Evolutionary conservation across 1,140 invertebrate genomes (phyloP), one percentile per base, ranked within the genome.

Genomic region (Drosophila orena): DNA sequence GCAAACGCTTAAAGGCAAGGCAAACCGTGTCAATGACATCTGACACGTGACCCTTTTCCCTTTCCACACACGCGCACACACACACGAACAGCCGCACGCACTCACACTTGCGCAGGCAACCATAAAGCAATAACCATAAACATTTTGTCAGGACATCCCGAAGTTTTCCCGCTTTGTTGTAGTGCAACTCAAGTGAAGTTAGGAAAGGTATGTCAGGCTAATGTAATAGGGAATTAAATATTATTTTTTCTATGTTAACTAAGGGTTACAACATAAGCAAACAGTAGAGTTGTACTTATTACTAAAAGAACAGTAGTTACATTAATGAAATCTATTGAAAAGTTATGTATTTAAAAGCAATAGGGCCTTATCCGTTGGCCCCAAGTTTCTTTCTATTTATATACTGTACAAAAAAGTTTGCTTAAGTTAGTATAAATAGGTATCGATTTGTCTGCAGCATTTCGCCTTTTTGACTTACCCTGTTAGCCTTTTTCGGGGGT

Each of bases 1-100:
- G 77, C 77, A 49, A 78, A 73, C 81, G 79, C 85, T 90, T 90
- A 84, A 90, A 80, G 68, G 69, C 61, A 79, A 90, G 79, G 73
- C 68, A 89, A 89, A 89, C 77, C 85, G 80, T 89, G 84, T 89
- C 84, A 89, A 89, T 90, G 84, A 90, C 84, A 90, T 89, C 81
- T 90, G 85, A 89, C 84, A 84, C 84, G 85, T 89, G 84, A 89
- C 85, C 84, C 84, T 84, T 90, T 89, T 90, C 52, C 40, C 64
- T 59, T 55, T 74, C 77, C 73, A 68, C 66, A 70, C 40, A 15
- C 43, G 22, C 56, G 71, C 42, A 59, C 22, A 24, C 40, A 64
- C 30, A 50, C 42, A 27, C 15, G 22, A 17, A 54, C 22, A 35
- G 24, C 4, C 30, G 15, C 53, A 64, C 10, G n/a, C 20, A 30